Base-by-base conservation (phyloP, 2,888 invertebrate genomes). In the Pocota personata region DNA sequence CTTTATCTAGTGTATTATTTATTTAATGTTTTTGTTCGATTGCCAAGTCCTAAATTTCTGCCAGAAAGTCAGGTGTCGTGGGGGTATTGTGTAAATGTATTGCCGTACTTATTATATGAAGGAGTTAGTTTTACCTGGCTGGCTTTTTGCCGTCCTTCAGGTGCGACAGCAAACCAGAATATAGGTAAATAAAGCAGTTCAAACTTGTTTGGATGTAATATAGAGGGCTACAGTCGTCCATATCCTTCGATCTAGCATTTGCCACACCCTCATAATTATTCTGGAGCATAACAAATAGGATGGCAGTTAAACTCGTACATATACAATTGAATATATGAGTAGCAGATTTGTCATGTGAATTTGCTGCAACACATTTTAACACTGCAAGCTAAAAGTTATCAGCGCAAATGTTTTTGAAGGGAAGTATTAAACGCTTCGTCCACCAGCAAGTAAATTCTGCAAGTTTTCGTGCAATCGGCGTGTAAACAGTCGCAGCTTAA, bases 1-100 rank as follows among this genome's bases (percentile, higher is more conserved):
- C 48, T 84, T 80, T 84, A 84, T 84, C 84, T 84, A 69, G 80
- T 58, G 64, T 75, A 71, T 84, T 84, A 84, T 84, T 84, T 84
- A 84, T 84, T 84, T 84, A 84, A 84, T 84, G 80, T 80, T 71
- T 50, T 52, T 76, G 71, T 80, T 80, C 75, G 64, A 84, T 80
- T 84, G 84, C 84, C 84, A 84, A 84, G 84, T 84, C 71, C 80
- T 64, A 62, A 75, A 71, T 76, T 69, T 84, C 60, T 80, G 84
- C 75, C 84, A 84, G 80, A 84, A 84, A 66, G 43, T 75, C 75
- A 79, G 79, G 58, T 80, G 30, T 71, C 10, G 57, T 58, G 50
- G 37, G 69, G 58, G 48, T 62, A 30, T 69, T 84, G 64, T 71
- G 40, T 57, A 62, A 73, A 71, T 83, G 58, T 72, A 71, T 72